Conservation (phyloP, 2,113 vertebrate species). For the Clarias batrachus region DNA sequence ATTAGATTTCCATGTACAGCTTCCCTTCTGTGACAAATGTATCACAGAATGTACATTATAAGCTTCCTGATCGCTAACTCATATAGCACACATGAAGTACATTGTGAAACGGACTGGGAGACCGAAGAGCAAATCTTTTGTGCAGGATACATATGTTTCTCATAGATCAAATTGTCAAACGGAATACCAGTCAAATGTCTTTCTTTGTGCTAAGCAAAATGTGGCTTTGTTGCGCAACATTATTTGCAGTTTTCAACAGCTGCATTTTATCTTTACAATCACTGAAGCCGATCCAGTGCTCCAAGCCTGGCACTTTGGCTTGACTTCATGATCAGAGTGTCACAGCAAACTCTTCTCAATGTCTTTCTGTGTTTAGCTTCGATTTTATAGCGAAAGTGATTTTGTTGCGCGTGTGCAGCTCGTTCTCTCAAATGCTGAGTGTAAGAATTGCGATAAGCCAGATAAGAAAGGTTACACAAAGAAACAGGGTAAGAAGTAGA, state of each 20-base stretch:
- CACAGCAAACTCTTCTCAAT: background rate
- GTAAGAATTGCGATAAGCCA: no score
- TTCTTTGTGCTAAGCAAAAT: constrained; percentile 17
- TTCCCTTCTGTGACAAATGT: background rate
- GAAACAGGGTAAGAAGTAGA: background rate
- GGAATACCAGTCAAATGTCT: constrained; percentile 35
- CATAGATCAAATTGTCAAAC: constrained; percentile 34
- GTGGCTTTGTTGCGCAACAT: constrained; percentile 20
- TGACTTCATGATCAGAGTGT: background rate
- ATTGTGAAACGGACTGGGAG: constrained; percentile 1
- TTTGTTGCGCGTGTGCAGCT: background rate
- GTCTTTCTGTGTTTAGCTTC: background rate
- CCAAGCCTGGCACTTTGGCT: background rate
- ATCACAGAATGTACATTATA: background rate
- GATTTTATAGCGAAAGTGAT: background rate
- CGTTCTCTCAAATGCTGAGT: background rate
- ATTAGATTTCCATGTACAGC: no score
- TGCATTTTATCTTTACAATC: constrained; percentile 36
- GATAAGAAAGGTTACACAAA: background rate
- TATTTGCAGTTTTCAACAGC: constrained; percentile 43
- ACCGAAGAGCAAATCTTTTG: background rate
- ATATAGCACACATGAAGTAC: background rate
- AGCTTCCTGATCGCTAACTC: background rate
- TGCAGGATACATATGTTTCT: constrained; percentile 37
- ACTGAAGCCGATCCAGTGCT: constrained; percentile 11